phyloP scores from a whole-genome alignment of 2,888 invertebrate species.

The Xestia c-nigrum region DNA sequence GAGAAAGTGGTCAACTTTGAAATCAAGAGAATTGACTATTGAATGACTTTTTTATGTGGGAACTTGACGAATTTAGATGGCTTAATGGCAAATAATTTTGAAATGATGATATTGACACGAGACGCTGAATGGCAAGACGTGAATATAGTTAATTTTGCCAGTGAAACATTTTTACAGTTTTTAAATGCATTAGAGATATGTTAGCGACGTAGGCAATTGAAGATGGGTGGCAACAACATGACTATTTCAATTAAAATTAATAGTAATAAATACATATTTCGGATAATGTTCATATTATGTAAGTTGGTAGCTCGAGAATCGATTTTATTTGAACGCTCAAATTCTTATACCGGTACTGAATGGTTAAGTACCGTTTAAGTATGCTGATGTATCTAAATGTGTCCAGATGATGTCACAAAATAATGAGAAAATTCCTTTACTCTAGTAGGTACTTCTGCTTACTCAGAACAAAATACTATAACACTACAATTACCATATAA shows the following conservation, averaged over 20 bases:
- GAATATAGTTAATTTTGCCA: background rate
- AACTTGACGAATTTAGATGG: background rate
- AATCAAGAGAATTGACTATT: constrained; percentile 14
- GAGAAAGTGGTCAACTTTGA: constrained; percentile 51
- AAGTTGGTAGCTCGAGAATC: background rate
- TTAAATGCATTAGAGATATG: too few species aligned
- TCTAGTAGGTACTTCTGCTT: background rate
- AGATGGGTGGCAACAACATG: background rate
- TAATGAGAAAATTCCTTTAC: background rate
- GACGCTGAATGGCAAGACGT: background rate
- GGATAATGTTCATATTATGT: background rate
- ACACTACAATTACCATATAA: constrained; percentile 34
- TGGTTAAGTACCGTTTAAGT: background rate
- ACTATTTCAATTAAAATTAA: background rate
- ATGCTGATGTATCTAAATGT: background rate
- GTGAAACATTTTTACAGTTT: too few species aligned
- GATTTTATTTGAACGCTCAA: background rate
- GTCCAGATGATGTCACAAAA: background rate
- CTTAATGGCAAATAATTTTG: background rate
- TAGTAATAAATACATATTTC: background rate
- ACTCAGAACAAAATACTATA: background rate
- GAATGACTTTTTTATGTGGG: constrained; percentile 33
- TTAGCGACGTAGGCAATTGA: background rate
- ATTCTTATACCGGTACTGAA: background rate
- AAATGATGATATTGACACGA: background rate